phyloP scores from a whole-genome alignment of 2,888 invertebrate genomes.

The Eristalis pertinax region DNA sequence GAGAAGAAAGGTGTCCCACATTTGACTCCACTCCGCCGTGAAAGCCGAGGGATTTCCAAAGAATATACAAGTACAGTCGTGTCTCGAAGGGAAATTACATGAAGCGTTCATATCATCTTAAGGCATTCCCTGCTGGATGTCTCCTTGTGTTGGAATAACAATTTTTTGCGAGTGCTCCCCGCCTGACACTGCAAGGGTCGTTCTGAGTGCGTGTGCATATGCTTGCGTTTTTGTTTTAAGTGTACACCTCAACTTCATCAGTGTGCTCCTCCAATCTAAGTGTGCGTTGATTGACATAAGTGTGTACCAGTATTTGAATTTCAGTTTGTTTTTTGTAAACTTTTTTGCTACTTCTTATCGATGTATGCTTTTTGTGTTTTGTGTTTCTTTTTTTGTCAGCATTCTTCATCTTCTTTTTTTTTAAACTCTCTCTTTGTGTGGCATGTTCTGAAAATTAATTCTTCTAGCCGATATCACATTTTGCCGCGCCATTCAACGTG shows the following conservation, averaged over 20 bases:
- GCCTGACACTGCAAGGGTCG: background rate
- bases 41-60: background rate
- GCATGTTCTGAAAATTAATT: constrained; percentile 2
- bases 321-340: background rate
- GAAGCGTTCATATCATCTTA: background rate
- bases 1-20: too few species aligned
- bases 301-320: background rate
- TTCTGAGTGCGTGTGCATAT: background rate
- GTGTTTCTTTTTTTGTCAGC: background rate
- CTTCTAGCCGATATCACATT: constrained; percentile 8
- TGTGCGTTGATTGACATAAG: background rate
- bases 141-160: background rate
- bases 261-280: background rate
- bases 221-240: background rate
- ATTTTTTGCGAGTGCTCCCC: background rate
- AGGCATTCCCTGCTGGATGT: background rate
- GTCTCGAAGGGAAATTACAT: background rate
- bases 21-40: too few species aligned
- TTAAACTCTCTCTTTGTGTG: background rate
- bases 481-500: background rate
- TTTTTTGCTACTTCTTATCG: background rate
- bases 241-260: background rate
- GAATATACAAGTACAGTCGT: background rate
- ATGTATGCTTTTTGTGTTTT: constrained; percentile 7
- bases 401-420: background rate